phyloP scores from a whole-genome alignment of 2,888 invertebrate genomes.

The Busseola fusca region DNA sequence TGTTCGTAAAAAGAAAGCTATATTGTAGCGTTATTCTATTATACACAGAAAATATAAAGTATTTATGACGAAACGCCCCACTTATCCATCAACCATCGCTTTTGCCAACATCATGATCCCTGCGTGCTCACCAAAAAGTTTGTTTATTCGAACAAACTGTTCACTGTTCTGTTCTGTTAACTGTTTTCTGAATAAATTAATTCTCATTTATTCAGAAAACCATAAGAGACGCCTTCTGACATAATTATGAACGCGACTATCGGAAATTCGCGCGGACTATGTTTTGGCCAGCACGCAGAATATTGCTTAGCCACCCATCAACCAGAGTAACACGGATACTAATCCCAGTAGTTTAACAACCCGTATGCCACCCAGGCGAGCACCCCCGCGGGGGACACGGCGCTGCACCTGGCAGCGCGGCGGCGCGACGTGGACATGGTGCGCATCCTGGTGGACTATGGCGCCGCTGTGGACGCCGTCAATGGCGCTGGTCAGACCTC shows the following conservation, averaged over 20 bases:
- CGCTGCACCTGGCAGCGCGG: constrained; percentile 98
- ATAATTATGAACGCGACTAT: background rate
- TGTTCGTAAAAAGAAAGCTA: constrained; percentile 1
- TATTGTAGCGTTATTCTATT: background rate
- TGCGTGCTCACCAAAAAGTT: background rate
- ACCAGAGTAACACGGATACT: constrained; percentile 51
- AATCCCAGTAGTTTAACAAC: constrained; percentile 58
- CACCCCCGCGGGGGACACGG: constrained; percentile 96
- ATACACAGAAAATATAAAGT: background rate
- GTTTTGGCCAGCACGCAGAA: background rate
- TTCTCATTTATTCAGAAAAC: background rate
- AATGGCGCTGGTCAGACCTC: constrained; percentile 98
- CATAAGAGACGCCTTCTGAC: background rate
- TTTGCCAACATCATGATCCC: constrained; percentile 13
- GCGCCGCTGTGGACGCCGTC: constrained; percentile 96
- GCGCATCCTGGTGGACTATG: constrained; percentile 96
- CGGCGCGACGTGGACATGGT: constrained; percentile 98
- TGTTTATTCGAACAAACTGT: no score
- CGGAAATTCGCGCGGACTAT: background rate
- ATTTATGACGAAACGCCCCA: constrained; percentile 25
- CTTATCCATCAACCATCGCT: constrained; percentile 16
- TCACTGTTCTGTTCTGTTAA: no score
- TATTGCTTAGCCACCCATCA: constrained; percentile 45
- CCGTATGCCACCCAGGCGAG: constrained; percentile 88
- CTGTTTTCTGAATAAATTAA: no score